A percentile compares a stretch with the other conserved stretches of the same genome.
phyloP scores from a whole-genome alignment of 2,797 vertebrate species.

The Scyliorhinus canicula region DNA sequence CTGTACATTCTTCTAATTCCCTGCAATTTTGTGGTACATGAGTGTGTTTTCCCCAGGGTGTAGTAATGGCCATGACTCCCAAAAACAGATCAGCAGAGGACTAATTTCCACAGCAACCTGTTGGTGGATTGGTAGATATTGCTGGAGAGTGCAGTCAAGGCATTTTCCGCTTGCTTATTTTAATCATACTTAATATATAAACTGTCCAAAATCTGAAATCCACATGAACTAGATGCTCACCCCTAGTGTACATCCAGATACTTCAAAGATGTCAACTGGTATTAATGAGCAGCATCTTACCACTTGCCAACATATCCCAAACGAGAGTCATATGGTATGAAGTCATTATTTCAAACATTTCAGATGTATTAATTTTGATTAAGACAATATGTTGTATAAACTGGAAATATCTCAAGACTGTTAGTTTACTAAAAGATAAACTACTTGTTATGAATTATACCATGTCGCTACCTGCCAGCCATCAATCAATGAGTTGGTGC shows the following conservation, averaged over 20 bases:
- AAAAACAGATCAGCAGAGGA: background rate
- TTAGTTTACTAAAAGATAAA: constrained; percentile 7
- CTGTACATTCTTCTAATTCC: background rate
- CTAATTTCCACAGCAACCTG: background rate
- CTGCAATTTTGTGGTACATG: background rate
- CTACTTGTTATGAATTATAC: background rate
- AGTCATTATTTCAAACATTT: background rate
- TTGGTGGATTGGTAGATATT: background rate
- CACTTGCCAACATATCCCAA: background rate
- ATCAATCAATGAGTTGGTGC: background rate
- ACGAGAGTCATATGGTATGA: background rate
- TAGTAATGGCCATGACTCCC: no score
- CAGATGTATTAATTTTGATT: background rate
- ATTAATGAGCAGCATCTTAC: background rate
- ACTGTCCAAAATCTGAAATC: background rate
- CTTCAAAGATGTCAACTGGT: background rate
- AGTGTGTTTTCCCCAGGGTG: background rate
- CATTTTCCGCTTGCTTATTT: background rate
- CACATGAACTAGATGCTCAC: background rate
- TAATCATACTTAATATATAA: background rate
- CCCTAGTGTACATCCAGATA: no score
- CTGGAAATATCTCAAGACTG: background rate
- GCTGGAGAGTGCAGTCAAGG: background rate
- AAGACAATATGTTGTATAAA: background rate
- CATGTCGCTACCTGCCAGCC: background rate